Percentiles rank a stretch among this genome's conserved stretches.
Conservation (phyloP, 1,140 invertebrate species). For the Aphidius gifuensis region DNA sequence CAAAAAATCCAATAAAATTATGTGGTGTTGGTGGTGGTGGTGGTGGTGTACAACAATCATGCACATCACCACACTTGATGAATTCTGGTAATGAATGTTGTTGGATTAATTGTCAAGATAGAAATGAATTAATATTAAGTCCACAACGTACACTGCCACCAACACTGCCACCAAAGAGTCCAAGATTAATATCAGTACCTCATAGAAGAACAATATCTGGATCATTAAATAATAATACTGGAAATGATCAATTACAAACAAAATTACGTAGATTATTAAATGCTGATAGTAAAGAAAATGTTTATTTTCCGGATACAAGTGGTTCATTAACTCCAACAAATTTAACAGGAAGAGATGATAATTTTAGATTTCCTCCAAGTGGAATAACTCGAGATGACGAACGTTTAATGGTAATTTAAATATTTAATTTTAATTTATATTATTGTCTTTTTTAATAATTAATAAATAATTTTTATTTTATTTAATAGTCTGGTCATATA, state of each 20-base stretch:
- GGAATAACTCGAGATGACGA: slow-evolving; percentile 45
- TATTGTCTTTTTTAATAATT: neutral
- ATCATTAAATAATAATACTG: slow-evolving; percentile 37
- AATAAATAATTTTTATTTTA: no score
- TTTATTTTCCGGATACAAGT: slow-evolving; percentile 46
- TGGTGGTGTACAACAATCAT: slow-evolving; percentile 9
- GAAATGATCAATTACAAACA: slow-evolving; percentile 71
- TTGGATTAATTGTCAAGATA: slow-evolving; percentile 24
- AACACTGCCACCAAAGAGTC: slow-evolving; percentile 56
- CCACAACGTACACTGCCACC: slow-evolving; percentile 58
- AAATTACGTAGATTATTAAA: slow-evolving; percentile 73
- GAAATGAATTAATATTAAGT: slow-evolving; percentile 60
- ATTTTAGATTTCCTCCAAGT: slow-evolving; percentile 46
- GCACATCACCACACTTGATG: slow-evolving; percentile 14
- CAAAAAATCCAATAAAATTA: slow-evolving; percentile 33
- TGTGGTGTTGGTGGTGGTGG: neutral
- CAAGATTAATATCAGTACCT: slow-evolving; percentile 52
- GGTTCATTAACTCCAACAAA: slow-evolving; percentile 24
- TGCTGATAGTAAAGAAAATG: slow-evolving; percentile 67
- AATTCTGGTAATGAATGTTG: neutral
- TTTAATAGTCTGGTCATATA: no score
- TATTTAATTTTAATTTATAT: neutral
- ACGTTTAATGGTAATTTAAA: no score
- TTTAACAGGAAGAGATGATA: slow-evolving; percentile 38
- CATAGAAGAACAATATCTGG: slow-evolving; percentile 50